Evolutionary conservation across 2,888 invertebrate genomes (phyloP), one percentile per base, ranked within the genome.

Genomic region (Mongoloraphidia duomilia): DNA sequence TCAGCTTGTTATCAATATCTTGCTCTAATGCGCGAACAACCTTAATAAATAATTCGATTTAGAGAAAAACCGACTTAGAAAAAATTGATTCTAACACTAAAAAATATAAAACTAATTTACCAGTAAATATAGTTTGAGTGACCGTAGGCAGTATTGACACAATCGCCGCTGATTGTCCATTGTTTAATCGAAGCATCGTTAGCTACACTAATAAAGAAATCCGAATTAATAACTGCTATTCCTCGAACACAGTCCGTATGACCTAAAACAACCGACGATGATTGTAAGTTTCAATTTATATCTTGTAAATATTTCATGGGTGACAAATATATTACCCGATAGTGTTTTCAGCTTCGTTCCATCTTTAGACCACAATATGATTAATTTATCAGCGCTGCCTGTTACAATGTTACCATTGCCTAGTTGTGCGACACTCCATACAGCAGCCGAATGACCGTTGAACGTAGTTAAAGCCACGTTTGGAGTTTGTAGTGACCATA

Each of bases 171-270:
- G 50, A 79, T 76, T 4, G 82, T 77, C 97, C 97, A 98, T 47
- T 82, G 74, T 55, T 83, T 79, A 41, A 97, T 76, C 0, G 84
- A 77, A 0, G 90, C 87, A 72, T 98, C 97, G 68, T 98, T 98
- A 33, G 91, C 82, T 62, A 89, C 90, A 43, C 94, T 93, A 1
- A 95, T 68, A 65, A 98, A 88, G 41, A 82, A 77, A 38, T 79
- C 76, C n/a, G 75, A 65, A 47, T 77, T 79, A 9, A 90, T 69
- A 2, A 82, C 76, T 1, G 80, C 76, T 34, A 97, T 63, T 26
- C 78, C 84, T 62, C 97, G 73, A 0, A 97, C 91, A 69, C 94
- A 94, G 62, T 97, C 97, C 2, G 81, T 84, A 64, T 97, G 97
- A 6, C 94, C 92, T 75, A 41, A 65, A 71, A 53, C 49, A 54